A percentile compares a stretch with the other conserved stretches of the same genome.
Conservation (phyloP, 2,113 vertebrate genomes). For the Sinosuthora webbiana region DNA sequence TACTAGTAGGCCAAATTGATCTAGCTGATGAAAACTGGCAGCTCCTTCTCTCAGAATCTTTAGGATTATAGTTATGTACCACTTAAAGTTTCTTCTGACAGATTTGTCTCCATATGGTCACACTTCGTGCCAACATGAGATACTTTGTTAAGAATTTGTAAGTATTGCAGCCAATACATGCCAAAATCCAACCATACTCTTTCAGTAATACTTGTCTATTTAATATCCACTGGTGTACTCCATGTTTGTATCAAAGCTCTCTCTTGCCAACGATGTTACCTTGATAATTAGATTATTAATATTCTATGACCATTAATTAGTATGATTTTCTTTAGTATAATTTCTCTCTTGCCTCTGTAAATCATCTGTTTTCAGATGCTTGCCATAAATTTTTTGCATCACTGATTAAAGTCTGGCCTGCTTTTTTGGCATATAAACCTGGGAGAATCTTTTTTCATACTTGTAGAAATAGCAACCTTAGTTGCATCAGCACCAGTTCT, state of each 20-base stretch:
- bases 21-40: neutral
- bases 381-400: neutral
- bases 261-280: neutral
- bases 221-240: neutral
- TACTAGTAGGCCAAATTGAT: neutral
- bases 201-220: neutral
- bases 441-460: neutral
- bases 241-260: neutral
- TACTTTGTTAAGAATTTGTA: neutral
- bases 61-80: neutral
- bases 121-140: constrained; percentile 9
- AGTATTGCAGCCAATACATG: neutral
- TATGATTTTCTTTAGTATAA: neutral
- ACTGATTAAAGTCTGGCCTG: neutral
- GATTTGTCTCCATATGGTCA: constrained; percentile 4
- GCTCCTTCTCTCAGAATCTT: neutral
- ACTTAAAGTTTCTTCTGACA: constrained; percentile 26
- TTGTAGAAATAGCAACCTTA: neutral
- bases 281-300: neutral
- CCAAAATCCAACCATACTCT: neutral
- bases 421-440: neutral
- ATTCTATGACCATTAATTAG: neutral
- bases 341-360: neutral
- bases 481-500: neutral
- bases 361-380: neutral